Evolutionary conservation across 2,888 invertebrate species (phyloP), one percentile per base, ranked within the genome.

Genomic region (Notodonta ziczac): DNA sequence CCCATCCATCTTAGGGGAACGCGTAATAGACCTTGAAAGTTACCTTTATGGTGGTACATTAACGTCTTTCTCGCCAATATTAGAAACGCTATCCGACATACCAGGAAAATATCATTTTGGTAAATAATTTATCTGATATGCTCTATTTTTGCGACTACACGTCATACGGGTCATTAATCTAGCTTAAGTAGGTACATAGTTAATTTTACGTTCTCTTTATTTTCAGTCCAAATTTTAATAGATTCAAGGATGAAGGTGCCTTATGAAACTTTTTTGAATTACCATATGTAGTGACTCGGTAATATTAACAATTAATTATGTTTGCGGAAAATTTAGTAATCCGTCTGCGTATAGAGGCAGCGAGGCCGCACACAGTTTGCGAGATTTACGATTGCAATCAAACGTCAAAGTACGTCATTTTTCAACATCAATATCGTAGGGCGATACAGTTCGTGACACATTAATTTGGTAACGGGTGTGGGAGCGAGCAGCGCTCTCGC

Each of bases 361-460:
- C 63, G 62, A 59, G 35, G 35, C 35, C 5, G 58, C 50, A 61
- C 60, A 66, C 57, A 67, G 59, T 55, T 70, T 64, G 75, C 68
- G 73, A 84, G 84, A 85, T 86, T 85, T 85, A 86, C 82, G 82
- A 82, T 79, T 83, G 80, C 83, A 83, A 83, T 87, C 80, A 83
- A 83, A 82, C 72, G 80, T 84, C 81, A 83, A 79, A 79, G 74
- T 70, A 75, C 73, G 77, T 85, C 83, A 85, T 85, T 87, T 84
- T 85, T 86, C 86, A 84, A 82, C 84, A 85, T 85, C 87, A 85
- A 83, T 81, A 83, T 80, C 76, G 74, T 72, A 63, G 75, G 67
- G 75, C 80, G 76, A 80, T 82, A 82, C 81, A 80, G 82, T 82
- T 82, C 73, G 78, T 84, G 87, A 88, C 86, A 87, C 82, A 84